These are phyloP conservation scores for Mesembrinibis cayennensis DNA, from an alignment of 2,113 vertebrate species.

Conservation along the genomic window DNA sequence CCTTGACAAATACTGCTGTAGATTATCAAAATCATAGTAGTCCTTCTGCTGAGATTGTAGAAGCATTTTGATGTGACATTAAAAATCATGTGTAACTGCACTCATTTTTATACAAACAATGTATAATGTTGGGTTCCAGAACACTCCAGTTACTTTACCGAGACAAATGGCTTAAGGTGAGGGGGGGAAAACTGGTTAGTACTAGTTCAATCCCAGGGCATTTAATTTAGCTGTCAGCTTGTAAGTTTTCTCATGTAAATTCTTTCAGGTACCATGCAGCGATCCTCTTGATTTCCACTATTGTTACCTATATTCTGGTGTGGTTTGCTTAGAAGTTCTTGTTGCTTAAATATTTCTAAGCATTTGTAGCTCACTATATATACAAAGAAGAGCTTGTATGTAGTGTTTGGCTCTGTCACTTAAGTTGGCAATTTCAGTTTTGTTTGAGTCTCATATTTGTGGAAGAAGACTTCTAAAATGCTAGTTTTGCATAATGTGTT, in stretches of 20 bases:
- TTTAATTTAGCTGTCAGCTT: not conserved
- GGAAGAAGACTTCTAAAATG: not conserved
- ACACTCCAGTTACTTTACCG: not conserved
- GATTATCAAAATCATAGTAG: not conserved
- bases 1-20: not conserved
- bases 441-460: not conserved
- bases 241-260: not conserved
- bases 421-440: not conserved
- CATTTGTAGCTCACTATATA: fast-evolving
- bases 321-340: not conserved
- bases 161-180: not conserved
- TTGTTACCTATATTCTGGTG: not conserved
- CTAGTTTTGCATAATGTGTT: not conserved
- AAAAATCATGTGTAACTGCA: not conserved
- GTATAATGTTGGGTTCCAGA: not conserved
- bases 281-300: not conserved
- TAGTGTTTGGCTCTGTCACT: not conserved
- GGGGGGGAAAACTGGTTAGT: not conserved
- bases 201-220: not conserved
- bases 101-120: not conserved
- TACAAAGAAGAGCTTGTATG: not conserved
- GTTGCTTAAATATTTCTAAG: not conserved
- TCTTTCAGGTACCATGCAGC: not conserved
- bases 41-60: not conserved
- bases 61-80: not conserved